Evolutionary conservation across 1,140 invertebrate genomes (phyloP).

Genomic region (Carposina sasakii): DNA sequence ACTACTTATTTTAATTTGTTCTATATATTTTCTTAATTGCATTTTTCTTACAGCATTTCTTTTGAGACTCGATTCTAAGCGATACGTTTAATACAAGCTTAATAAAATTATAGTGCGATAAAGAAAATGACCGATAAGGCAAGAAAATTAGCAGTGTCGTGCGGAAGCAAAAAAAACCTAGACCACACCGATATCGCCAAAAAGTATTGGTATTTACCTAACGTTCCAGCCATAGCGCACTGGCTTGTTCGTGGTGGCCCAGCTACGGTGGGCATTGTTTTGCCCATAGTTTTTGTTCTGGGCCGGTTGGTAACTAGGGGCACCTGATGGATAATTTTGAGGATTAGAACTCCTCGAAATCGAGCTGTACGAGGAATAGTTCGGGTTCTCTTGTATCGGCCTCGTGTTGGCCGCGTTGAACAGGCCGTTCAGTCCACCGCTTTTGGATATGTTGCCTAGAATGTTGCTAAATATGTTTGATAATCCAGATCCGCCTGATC

Average conservation of each 20-base stretch:
- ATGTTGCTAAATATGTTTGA: conserved; percentile 58
- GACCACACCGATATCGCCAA: conserved; percentile 23
- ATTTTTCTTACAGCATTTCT: too few species aligned
- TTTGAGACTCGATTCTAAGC: too few species aligned
- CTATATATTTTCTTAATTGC: too few species aligned
- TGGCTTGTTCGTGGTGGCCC: conserved; percentile 51
- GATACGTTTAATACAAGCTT: too few species aligned
- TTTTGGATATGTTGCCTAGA: conserved; percentile 52
- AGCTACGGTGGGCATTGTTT: conserved; percentile 36
- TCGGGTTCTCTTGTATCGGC: conserved; percentile 60
- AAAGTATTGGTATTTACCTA: conserved; percentile 56
- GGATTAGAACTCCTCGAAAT: conserved; percentile 55
- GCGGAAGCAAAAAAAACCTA: conserved; percentile 32
- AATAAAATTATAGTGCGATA: neutral
- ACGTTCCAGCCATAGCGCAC: conserved; percentile 61
- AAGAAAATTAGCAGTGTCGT: conserved; percentile 6
- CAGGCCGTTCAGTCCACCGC: conserved; percentile 41
- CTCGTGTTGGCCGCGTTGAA: conserved; percentile 48
- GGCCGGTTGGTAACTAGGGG: conserved; percentile 33
- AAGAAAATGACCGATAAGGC: conserved; percentile 9
- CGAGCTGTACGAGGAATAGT: conserved; percentile 50
- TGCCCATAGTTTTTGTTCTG: conserved; percentile 55
- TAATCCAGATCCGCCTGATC: conserved; percentile 26
- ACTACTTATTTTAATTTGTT: too few species aligned
- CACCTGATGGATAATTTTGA: conserved; percentile 57